phyloP scores from a whole-genome alignment of 1,140 invertebrate genomes.

The Zaprionus inermis region DNA sequence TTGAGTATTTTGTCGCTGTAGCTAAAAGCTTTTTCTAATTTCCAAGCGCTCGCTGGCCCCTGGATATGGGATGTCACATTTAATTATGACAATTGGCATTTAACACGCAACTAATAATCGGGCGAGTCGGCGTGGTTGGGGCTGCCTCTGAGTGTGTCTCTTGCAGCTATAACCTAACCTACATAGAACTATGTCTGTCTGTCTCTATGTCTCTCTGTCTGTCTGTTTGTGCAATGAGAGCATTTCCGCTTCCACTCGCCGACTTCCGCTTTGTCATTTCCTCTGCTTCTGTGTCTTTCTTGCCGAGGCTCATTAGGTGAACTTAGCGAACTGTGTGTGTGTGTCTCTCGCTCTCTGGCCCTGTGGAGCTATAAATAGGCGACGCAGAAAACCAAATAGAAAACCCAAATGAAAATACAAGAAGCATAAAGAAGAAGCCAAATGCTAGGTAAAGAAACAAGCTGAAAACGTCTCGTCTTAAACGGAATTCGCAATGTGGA shows the following conservation, averaged over 20 bases:
- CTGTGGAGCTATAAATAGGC: conserved; percentile 30
- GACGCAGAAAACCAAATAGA: conserved; percentile 8
- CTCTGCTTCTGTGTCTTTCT: conserved; percentile 13
- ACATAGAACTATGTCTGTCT: background rate
- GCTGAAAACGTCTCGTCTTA: conserved; percentile 25
- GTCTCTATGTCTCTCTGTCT: background rate
- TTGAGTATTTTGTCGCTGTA: conserved; percentile 27
- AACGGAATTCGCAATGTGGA: conserved; percentile 50
- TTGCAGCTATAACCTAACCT: conserved; percentile 11
- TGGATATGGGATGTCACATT: conserved; percentile 51
- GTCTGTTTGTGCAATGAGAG: conserved; percentile 17
- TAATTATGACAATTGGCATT: conserved; percentile 75
- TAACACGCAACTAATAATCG: conserved; percentile 70
- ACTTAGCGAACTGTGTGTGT: conserved; percentile 9
- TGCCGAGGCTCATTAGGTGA: conserved; percentile 39
- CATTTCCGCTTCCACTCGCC: conserved; percentile 40
- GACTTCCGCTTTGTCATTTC: conserved; percentile 44
- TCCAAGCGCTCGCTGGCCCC: conserved; percentile 38
- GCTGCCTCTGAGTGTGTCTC: background rate
- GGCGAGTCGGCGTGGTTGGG: background rate
- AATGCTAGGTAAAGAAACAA: conserved; percentile 4
- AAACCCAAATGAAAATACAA: conserved; percentile 7
- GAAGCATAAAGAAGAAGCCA: background rate
- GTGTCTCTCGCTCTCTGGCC: background rate
- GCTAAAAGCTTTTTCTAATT: conserved; percentile 77